Conservation (phyloP, 2,888 invertebrate species). For the Scrobipalpa costella region DNA sequence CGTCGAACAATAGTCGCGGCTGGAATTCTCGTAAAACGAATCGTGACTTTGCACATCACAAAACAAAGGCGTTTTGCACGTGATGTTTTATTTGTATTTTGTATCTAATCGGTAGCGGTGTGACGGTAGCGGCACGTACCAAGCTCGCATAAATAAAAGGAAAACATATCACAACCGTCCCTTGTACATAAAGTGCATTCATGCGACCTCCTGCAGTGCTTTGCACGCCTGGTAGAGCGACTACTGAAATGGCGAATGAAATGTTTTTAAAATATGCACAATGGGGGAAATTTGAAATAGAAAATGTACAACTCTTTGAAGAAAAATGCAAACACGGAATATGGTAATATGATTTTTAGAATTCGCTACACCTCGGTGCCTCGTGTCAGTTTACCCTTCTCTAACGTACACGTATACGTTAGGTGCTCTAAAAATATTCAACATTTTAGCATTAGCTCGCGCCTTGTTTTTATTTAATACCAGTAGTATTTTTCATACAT, state of each 20-base stretch:
- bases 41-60: slow-evolving; percentile 28
- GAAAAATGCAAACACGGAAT: not conserved
- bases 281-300: slow-evolving; percentile 47
- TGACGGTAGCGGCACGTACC: slow-evolving; percentile 50
- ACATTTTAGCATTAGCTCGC: not conserved
- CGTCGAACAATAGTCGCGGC: slow-evolving; percentile 23
- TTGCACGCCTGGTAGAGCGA: slow-evolving; percentile 59
- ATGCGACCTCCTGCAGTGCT: slow-evolving; percentile 61
- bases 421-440: not conserved
- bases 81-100: slow-evolving; percentile 38
- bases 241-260: slow-evolving; percentile 64
- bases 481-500: not conserved
- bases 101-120: slow-evolving; percentile 37
- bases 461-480: not conserved
- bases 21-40: slow-evolving; percentile 28
- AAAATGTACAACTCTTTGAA: slow-evolving; percentile 34
- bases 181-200: slow-evolving; percentile 63
- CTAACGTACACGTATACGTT: not conserved
- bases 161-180: slow-evolving; percentile 63
- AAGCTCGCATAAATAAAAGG: slow-evolving; percentile 63
- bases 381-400: not conserved
- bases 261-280: slow-evolving; percentile 60
- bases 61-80: slow-evolving; percentile 34
- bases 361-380: slow-evolving; percentile 2
- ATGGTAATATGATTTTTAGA: slow-evolving; percentile 14